Base-by-base conservation (phyloP, 2,797 vertebrate species). In the Chrosomus eos region DNA sequence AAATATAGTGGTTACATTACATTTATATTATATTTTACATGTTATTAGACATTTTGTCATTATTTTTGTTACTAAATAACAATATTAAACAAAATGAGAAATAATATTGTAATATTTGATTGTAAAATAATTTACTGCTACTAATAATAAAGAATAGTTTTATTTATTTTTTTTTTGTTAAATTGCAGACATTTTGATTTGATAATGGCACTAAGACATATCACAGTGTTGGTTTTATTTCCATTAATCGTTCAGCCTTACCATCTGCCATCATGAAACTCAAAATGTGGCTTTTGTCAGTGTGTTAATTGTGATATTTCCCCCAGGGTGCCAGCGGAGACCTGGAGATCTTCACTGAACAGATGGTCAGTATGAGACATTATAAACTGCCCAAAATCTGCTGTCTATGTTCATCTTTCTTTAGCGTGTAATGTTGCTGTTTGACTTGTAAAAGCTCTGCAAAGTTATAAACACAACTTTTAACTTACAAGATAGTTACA, bases 291-390 rank as follows among this genome's bases (percentile, higher is more conserved):
- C 11, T 19, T n/a, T 68, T 38, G n/a, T 48, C 16, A 1, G 23
- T 67, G 55, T 26, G 19, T 53, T 70, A 8, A 66, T 26, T 72
- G 2, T 1, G 86, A 78, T 72, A 45, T 85, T 53, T 90, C 64
- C 60, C 60, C 58, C 93, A 99, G 98, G 97, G 97, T 6, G 96
- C 97, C 1, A 96, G 96, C 55, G 94, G 94, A 48, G 97, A 97
- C 89, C 95, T 99, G 91, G 96, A 98, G 80, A 97, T 99, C 91
- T 99, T 99, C 93, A 98, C 97, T 0, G 97, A 99, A 85, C 98
- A 99, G 93, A 99, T 99, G 98, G 98, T 99, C 93, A 95, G 94
- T 89, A 31, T 2, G 64, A 13, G 48, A 38, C 38, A 38, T 38
- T 38, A 38, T 38, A 38, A 38, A 38, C 40, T 3, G 0, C 10